Base-by-base conservation (phyloP, 2,888 invertebrate species). In the Flexamia atlantica region DNA sequence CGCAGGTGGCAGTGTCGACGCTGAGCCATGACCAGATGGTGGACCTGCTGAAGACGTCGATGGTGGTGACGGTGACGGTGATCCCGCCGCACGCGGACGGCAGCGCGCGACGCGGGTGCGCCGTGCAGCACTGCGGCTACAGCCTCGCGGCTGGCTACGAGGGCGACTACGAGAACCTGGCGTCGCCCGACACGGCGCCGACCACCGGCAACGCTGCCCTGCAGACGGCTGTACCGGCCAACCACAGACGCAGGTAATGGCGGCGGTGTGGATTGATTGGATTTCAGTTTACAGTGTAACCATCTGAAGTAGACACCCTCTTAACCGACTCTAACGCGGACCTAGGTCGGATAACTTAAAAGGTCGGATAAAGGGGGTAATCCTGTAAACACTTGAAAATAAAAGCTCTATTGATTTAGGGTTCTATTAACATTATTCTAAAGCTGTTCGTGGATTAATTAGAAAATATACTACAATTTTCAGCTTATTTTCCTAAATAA, bases 1-100 rank as follows among this genome's bases (percentile, higher is more conserved):
- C 17, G 25, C 79, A 96, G 90, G 95, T 97, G 28, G 97, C 97
- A 40, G 96, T 97, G 36, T 95, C 96, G 4, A 97, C 97, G 0
- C 91, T 98, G 86, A 95, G 95, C 42, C 97, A 98, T 90, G 97
- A 97, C 89, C 96, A 97, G 90, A 97, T 98, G 94, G 97, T 98
- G 42, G 98, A 98, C 90, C 91, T 98, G 87, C 91, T 98, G 84
- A 96, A 97, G 91, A 98, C 97, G 0, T 97, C 97, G 5, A 94
- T 95, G 85, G 95, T 95, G 70, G 97, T 98, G 81, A 96, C 96
- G 60, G 95, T 98, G 46, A 94, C 95, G 84, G 95, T 96, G 84
- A 94, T 96, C 88, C 95, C 95, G 50, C 96, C 97, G 0, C 90
- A 93, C 82, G 90, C 92, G 28, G 95, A 95, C 88, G 94, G 94